These are phyloP conservation scores for Zoanthus sansibaricus DNA, from an alignment of 92 coral and sea anemone species.

Conservation along the genomic window DNA sequence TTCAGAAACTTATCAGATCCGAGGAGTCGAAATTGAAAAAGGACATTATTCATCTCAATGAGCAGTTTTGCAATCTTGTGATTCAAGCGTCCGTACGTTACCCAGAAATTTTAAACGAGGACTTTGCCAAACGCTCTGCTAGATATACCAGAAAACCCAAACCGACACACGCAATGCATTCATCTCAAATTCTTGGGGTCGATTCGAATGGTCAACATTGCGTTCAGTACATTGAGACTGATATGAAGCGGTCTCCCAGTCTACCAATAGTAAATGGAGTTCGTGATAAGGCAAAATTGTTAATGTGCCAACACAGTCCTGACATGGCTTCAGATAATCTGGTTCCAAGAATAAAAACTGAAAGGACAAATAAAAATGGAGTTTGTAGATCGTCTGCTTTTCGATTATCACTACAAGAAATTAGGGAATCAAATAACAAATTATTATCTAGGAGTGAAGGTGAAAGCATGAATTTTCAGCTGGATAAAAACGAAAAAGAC, in stretches of 20 bases:
- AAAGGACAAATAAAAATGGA: neutral
- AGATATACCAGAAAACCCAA: constrained; percentile 32
- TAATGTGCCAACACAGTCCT: neutral
- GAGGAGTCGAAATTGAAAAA: constrained; percentile 74
- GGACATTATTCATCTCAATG: constrained; percentile 73
- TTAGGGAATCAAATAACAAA: constrained; percentile 2
- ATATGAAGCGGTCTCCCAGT: constrained; percentile 24
- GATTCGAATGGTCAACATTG: neutral
- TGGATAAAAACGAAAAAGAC: neutral
- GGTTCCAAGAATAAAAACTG: neutral
- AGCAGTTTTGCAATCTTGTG: constrained; percentile 74
- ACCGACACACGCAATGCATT: neutral
- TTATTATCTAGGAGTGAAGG: neutral
- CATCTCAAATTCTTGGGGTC: constrained; percentile 18
- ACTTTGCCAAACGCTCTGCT: constrained; percentile 53
- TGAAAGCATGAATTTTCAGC: neutral
- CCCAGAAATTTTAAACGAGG: constrained; percentile 69
- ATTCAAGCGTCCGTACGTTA: constrained; percentile 71
- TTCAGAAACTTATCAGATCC: constrained; percentile 62
- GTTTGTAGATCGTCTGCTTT: constrained; percentile 38
- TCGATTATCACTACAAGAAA: neutral
- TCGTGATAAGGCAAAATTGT: neutral
- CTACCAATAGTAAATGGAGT: constrained; percentile 3
- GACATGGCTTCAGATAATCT: neutral
- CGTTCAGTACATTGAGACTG: neutral